A percentile compares a stretch with the other conserved stretches of the same genome.
phyloP scores from a whole-genome alignment of 1,140 invertebrate genomes.

The Microplitis demolitor region DNA sequence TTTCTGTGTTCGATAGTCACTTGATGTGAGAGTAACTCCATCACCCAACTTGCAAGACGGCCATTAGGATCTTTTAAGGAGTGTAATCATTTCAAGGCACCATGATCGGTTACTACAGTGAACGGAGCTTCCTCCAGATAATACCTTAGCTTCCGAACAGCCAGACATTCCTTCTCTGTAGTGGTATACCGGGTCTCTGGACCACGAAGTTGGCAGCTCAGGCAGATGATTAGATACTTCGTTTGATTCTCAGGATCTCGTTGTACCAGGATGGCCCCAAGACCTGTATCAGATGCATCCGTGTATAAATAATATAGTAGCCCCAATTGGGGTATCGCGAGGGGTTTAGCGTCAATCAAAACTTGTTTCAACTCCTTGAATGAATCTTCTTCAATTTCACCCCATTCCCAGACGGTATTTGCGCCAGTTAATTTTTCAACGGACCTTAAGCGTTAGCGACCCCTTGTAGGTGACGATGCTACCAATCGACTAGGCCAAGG shows the following conservation, averaged over 20 bases:
- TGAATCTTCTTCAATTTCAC: no score
- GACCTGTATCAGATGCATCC: no score
- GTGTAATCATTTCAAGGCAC: neutral
- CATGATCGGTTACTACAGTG: neutral
- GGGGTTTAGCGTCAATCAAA: no score
- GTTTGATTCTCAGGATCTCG: no score
- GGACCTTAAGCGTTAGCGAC: no score
- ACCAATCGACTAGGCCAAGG: no score
- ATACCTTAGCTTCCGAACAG: neutral
- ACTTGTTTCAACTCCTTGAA: no score
- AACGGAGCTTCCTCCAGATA: neutral
- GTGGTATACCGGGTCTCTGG: neutral
- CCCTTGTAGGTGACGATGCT: no score
- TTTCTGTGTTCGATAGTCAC: neutral
- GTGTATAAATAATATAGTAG: no score
- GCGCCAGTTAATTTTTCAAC: no score
- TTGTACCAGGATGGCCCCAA: neutral
- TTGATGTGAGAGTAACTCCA: neutral
- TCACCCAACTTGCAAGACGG: neutral
- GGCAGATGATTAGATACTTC: neutral
- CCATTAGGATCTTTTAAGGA: neutral
- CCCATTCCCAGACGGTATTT: no score
- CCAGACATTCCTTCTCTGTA: neutral
- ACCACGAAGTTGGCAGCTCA: neutral
- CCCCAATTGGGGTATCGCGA: no score